Base-by-base conservation (phyloP, 2,113 vertebrate species). In the Amphiprion ocellaris region DNA sequence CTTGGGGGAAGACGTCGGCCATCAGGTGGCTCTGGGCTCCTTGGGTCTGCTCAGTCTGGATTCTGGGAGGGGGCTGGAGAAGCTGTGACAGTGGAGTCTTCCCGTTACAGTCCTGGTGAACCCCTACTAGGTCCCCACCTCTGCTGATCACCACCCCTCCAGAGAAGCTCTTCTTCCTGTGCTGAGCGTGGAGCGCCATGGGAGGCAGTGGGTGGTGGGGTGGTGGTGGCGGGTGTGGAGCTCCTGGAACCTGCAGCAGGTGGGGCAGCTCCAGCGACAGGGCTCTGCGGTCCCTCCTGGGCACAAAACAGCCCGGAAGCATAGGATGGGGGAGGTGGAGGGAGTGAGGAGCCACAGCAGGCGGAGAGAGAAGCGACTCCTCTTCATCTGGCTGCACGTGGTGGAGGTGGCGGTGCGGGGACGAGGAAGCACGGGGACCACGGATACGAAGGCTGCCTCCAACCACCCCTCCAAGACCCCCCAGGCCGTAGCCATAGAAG, bases 1-100 rank as follows among this genome's bases (percentile, higher is more conserved):
- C 97, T 92, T 98, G 96, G 7, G 97, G 98, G 85, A 97, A 99
- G 78, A 99, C 96, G 1, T 98, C 97, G 4, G 96, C 95, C 41
- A 94, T 90, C 50, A 95, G 87, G 24, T 92, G 92, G 30, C 89
- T 83, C 47, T 91, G 92, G 17, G 83, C 39, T 19, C 77, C 81
- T 30, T 65, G 73, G 0, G 37, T 23, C 19, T 75, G 91, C 15
- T 90, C 89, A 0, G 10, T 55, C 16, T 70, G 85, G 24, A 73
- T 86, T 72, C 82, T 81, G 2, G 56, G 60, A 16, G 79, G 80
- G 0, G 46, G 83, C 44, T 87, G 91, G 10, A 90, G 90, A 12
- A 90, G 86, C 56, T 89, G 92, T 55, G 96, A 94, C 26, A 97
- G 91, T 49, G 96, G 95, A 61, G 96, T 96, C 93, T 97, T 97